These are phyloP conservation scores for Bergia puertoricense DNA, from an alignment of 92 coral and sea anemone species.

Conservation along the genomic window DNA sequence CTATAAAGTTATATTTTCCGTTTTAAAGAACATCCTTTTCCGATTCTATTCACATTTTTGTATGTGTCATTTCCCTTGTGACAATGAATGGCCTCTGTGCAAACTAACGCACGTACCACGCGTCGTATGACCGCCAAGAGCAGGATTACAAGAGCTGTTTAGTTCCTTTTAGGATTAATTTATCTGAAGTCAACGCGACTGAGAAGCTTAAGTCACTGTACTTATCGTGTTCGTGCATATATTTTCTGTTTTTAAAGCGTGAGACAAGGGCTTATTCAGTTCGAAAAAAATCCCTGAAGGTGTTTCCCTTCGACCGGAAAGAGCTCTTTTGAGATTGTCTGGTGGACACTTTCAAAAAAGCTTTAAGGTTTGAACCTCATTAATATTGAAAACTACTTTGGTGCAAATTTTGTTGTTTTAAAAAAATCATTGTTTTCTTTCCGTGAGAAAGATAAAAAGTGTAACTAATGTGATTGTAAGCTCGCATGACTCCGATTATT, in stretches of 20 bases:
- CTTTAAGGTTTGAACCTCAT: neutral
- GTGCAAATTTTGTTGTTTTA: neutral
- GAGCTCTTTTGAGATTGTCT: neutral
- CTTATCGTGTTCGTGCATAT: neutral
- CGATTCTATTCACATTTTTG: neutral
- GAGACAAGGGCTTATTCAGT: neutral
- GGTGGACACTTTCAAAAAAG: neutral
- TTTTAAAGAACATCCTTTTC: neutral
- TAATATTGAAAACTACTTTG: neutral
- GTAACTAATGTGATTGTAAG: neutral
- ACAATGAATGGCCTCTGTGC: neutral
- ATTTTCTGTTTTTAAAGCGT: neutral
- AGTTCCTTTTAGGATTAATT: no score
- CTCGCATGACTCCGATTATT: neutral
- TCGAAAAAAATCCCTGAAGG: neutral
- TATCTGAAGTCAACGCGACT: no score
- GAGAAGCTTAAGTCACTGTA: neutral
- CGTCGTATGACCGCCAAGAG: neutral
- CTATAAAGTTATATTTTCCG: neutral
- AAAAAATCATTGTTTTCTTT: neutral
- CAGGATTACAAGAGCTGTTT: neutral
- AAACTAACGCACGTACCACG: neutral
- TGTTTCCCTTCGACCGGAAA: constrained; percentile 10
- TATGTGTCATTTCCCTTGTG: no score
- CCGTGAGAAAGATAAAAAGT: neutral